A percentile compares a stretch with the other conserved stretches of the same genome.
Evolutionary conservation across 2,113 vertebrate genomes (phyloP).

Genomic region (Sitta europaea): DNA sequence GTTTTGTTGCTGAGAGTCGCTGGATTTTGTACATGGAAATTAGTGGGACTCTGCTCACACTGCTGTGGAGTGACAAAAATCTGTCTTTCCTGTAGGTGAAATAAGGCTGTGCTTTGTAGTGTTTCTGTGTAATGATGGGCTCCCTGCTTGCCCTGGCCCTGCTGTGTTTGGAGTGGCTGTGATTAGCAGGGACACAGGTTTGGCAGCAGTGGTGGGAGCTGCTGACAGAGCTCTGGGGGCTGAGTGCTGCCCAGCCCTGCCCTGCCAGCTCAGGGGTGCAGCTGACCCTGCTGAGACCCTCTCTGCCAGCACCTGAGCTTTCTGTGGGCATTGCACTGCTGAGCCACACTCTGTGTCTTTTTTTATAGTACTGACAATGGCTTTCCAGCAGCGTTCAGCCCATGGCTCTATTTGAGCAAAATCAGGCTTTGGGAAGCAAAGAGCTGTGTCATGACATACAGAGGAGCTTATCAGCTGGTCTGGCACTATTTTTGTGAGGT

Average conservation of each 20-base stretch:
- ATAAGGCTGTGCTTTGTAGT: neutral
- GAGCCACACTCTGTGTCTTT: neutral
- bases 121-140: neutral
- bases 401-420: neutral
- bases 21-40: neutral
- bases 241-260: neutral
- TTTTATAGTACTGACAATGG: neutral
- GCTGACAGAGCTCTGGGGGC: slow-evolving; percentile 15
- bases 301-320: neutral
- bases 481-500: neutral
- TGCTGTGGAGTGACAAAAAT: neutral
- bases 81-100: neutral
- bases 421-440: neutral
- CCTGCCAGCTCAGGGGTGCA: slow-evolving; percentile 30
- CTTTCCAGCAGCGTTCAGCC: neutral
- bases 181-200: neutral
- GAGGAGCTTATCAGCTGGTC: neutral
- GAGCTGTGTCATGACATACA: neutral
- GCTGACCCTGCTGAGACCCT: neutral
- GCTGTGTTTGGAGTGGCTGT: neutral
- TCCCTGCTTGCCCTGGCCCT: slow-evolving; percentile 3
- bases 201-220: slow-evolving; percentile 6
- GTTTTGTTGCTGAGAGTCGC: neutral
- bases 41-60: neutral
- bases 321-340: neutral